Percentiles rank a stretch among this genome's conserved stretches.
Evolutionary conservation across 1,140 invertebrate genomes (phyloP).

Genomic region (Diachasma alloeum): DNA sequence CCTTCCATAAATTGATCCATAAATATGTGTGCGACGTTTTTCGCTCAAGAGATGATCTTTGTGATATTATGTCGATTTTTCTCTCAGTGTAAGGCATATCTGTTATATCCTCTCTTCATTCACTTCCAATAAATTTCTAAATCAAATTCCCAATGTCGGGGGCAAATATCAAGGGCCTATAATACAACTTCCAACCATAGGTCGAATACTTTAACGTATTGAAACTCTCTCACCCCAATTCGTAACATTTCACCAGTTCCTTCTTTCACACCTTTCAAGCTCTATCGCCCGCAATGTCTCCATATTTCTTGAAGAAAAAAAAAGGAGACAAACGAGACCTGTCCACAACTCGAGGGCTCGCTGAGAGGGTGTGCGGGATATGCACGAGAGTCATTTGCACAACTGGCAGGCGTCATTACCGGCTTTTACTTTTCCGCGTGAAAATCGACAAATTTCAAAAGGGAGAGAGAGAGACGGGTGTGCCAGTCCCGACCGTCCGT

Average conservation of each 20-base stretch:
- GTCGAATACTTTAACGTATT: too few species aligned
- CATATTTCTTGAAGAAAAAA: neutral
- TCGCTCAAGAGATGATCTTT: too few species aligned
- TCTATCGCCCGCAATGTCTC: neutral
- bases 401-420: slow-evolving; percentile 25
- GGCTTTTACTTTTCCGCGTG: slow-evolving; percentile 35
- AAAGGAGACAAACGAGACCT: slow-evolving; percentile 8
- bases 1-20: too few species aligned
- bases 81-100: too few species aligned
- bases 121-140: too few species aligned
- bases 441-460: slow-evolving; percentile 42
- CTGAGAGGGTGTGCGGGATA: slow-evolving; percentile 11
- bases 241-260: neutral
- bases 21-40: too few species aligned
- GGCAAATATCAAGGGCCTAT: too few species aligned
- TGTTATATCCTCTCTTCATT: too few species aligned
- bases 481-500: slow-evolving; percentile 30
- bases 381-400: slow-evolving; percentile 19
- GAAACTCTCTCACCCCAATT: too few species aligned
- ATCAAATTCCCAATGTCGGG: too few species aligned
- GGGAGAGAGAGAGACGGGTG: slow-evolving; percentile 27
- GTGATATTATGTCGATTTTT: too few species aligned
- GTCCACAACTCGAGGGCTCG: neutral
- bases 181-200: too few species aligned
- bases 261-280: neutral